Evolutionary conservation across 2,888 invertebrate genomes (phyloP), one percentile per base, ranked within the genome.

Genomic region (Tipula lateralis): DNA sequence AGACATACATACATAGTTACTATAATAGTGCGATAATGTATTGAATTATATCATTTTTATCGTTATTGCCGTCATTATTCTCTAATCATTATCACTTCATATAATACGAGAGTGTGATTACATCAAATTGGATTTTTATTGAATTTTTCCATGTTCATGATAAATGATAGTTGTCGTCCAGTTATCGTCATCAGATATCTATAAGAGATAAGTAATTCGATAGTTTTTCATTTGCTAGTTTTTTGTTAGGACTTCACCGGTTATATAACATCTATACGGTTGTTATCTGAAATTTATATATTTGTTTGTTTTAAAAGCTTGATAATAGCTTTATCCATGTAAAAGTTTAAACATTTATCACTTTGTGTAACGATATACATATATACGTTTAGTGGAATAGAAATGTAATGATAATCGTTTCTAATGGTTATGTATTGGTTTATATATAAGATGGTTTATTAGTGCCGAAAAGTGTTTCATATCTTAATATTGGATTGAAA

Each of bases 281-380:
- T 66, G 24, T 44, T 44, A 44, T 44, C 66, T 12, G 66, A 66
- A 24, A 66, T 66, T 66, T 66, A 66, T 66, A 66, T 24, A 66
- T 19, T 66, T 66, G 24, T 66, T 66, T 66, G 66, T 66, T 19
- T 66, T 66, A 66, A 66, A 66, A 66, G 66, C 24, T 66, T 66
- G 66, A 66, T 66, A 66, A 66, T 66, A 66, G 66, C 24, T 66
- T 66, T 66, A 24, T 24, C 24, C 9, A 66, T 66, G 24, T 66
- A 12, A 66, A 66, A 66, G 24, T 66, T 66, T 66, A 66, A 66
- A 66, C 66, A 66, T 66, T 66, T 66, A 66, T 66, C 66, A 66
- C n/a, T 13, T 44, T 44, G n/a, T 13, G 44, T 44, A 16, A 6
- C 12, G 1, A 12, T 36, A 9, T 36, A 32, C 32, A 39, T 9